These are phyloP conservation scores for Junco hyemalis DNA, from an alignment of 2,113 vertebrate genomes.

Conservation along the genomic window DNA sequence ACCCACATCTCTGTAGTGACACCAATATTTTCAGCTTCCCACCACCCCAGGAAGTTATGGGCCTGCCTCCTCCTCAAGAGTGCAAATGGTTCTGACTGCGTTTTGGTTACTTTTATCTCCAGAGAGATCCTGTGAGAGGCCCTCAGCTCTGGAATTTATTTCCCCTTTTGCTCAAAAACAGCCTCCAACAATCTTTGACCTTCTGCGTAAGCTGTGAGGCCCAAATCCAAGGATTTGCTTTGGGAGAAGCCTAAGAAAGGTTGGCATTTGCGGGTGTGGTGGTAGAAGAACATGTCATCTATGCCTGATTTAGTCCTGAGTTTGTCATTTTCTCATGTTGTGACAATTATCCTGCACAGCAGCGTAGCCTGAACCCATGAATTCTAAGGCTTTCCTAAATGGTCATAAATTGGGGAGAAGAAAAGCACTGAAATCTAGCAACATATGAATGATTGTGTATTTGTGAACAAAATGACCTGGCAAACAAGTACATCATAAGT, in stretches of 20 bases:
- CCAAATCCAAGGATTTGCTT: constrained; percentile 18
- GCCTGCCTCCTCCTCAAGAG: not conserved
- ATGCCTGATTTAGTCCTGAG: not conserved
- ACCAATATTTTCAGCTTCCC: not conserved
- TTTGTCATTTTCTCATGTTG: not conserved
- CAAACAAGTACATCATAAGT: not conserved
- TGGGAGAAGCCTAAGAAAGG: not conserved
- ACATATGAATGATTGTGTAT: not conserved
- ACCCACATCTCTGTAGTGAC: not conserved
- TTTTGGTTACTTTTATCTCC: constrained; percentile 24
- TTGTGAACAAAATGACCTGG: constrained; percentile 4
- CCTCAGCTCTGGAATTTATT: constrained; percentile 52
- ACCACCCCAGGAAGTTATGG: not conserved
- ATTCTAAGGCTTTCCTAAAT: not conserved
- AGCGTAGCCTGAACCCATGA: accelerated
- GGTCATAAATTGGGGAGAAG: not conserved
- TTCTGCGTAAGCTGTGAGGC: not conserved
- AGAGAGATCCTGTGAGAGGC: not conserved
- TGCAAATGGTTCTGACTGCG: not conserved
- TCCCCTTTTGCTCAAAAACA: not conserved
- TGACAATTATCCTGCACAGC: not conserved
- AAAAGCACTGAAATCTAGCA: not conserved
- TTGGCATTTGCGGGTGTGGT: not conserved
- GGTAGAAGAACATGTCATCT: not conserved
- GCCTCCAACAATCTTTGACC: constrained; percentile 46